phyloP scores from a whole-genome alignment of 2,888 invertebrate genomes.

The Aporophyla nigra region DNA sequence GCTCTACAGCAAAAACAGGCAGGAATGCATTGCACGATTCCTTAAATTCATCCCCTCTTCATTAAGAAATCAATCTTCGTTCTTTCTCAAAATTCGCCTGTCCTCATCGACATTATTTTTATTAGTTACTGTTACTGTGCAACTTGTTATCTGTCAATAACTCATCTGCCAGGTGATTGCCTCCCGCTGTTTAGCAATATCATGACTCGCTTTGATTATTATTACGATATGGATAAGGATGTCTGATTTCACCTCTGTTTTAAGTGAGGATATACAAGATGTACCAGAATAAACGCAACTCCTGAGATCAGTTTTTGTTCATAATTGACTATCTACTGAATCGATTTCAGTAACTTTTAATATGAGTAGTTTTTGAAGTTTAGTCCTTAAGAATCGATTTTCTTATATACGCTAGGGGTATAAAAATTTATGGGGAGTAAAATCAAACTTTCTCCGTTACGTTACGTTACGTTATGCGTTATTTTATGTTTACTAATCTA shows the following conservation, averaged over 20 bases:
- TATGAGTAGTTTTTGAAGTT: too few species aligned
- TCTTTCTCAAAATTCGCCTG: background rate
- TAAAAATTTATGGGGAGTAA: too few species aligned
- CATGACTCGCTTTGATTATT: background rate
- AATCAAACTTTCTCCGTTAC: too few species aligned
- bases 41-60: background rate
- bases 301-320: too few species aligned
- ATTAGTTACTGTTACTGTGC: background rate
- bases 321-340: too few species aligned
- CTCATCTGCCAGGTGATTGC: constrained; percentile 26
- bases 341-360: too few species aligned
- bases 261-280: too few species aligned
- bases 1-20: background rate
- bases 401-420: too few species aligned
- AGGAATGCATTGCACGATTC: background rate
- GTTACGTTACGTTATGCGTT: too few species aligned
- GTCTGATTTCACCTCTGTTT: background rate
- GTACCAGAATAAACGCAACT: too few species aligned
- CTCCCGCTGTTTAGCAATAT: constrained; percentile 40
- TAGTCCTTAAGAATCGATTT: too few species aligned
- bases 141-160: constrained; percentile 33
- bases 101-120: background rate
- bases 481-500: too few species aligned
- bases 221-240: background rate
- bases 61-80: background rate